phyloP scores from a whole-genome alignment of 2,888 invertebrate genomes.

The Cheiracanthium punctorium region DNA sequence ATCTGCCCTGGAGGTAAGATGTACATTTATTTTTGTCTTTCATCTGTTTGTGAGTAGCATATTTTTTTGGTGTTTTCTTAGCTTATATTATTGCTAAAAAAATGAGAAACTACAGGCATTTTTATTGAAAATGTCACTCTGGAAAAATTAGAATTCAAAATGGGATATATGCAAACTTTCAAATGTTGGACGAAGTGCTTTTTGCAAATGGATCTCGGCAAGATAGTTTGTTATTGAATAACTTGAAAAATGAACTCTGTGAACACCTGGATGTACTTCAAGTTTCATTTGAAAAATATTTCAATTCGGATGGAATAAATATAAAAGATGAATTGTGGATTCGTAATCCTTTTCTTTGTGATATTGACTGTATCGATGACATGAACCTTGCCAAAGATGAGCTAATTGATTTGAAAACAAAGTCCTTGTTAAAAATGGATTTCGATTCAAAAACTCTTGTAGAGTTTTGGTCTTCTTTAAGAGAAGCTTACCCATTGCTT shows the following conservation, averaged over 20 bases:
- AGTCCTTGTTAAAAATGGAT: conserved; percentile 45
- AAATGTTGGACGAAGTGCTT: conserved; percentile 39
- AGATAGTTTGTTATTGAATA: conserved; percentile 29
- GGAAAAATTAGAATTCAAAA: conserved; percentile 38
- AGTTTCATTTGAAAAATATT: no score
- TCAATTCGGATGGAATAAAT: no score
- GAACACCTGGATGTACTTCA: conserved; percentile 3
- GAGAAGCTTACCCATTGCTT: no score
- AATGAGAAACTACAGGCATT: conserved; percentile 12
- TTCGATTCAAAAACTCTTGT: no score
- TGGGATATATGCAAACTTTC: conserved; percentile 35
- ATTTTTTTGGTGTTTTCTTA: no score
- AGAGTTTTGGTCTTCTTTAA: no score
- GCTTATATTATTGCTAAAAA: no score
- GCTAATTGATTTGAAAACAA: conserved; percentile 49
- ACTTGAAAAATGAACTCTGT: conserved; percentile 2
- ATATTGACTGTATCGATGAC: conserved; percentile 56
- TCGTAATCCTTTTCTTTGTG: no score
- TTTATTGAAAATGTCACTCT: conserved; percentile 6
- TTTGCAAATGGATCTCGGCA: conserved; percentile 35
- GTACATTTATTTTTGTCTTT: no score
- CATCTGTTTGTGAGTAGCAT: no score
- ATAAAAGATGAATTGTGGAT: no score
- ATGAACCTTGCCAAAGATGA: conserved; percentile 49
- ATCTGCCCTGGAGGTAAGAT: no score